Evolutionary conservation across 2,113 vertebrate species (phyloP).

Genomic region (Arothron firmamentum): DNA sequence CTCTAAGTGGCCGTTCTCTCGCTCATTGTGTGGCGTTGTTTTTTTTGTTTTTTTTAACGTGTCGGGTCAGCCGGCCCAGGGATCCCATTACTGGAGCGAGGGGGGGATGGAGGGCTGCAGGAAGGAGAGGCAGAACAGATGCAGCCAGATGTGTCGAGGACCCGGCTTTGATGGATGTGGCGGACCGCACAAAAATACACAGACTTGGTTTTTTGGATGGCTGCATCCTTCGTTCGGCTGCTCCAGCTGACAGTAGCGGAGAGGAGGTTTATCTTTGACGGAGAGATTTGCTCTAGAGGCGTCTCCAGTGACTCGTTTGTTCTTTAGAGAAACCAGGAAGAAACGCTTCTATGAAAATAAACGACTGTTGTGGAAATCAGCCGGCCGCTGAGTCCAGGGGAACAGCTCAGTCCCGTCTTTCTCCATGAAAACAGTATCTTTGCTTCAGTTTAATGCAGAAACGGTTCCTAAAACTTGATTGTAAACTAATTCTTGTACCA

Average conservation of each 20-base stretch:
- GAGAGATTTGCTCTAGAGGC: slow-evolving; percentile 4
- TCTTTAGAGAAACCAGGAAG: background rate
- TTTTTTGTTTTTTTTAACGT: slow-evolving; percentile 47
- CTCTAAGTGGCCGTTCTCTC: slow-evolving; percentile 59
- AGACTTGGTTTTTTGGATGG: slow-evolving; percentile 22
- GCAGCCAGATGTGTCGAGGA: slow-evolving; percentile 64
- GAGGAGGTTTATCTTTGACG: slow-evolving; percentile 15
- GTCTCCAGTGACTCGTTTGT: background rate
- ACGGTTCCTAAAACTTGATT: no score
- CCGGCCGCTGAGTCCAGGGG: background rate
- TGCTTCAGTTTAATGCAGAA: background rate
- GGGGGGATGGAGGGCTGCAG: slow-evolving; percentile 6
- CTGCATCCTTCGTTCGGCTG: background rate
- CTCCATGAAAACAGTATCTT: background rate
- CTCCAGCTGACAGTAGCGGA: slow-evolving; percentile 5
- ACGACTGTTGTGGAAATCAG: background rate
- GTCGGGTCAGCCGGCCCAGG: slow-evolving; percentile 61
- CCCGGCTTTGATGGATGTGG: slow-evolving; percentile 53
- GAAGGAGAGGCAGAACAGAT: slow-evolving; percentile 31
- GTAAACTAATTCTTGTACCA: no score
- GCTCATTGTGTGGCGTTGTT: slow-evolving; percentile 45
- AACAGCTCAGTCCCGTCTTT: background rate
- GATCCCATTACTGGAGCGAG: slow-evolving; percentile 51
- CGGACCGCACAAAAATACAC: slow-evolving; percentile 17
- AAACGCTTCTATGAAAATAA: background rate